Evolutionary conservation across 2,797 vertebrate genomes (phyloP).

Genomic region (Eidolon dupreanum): DNA sequence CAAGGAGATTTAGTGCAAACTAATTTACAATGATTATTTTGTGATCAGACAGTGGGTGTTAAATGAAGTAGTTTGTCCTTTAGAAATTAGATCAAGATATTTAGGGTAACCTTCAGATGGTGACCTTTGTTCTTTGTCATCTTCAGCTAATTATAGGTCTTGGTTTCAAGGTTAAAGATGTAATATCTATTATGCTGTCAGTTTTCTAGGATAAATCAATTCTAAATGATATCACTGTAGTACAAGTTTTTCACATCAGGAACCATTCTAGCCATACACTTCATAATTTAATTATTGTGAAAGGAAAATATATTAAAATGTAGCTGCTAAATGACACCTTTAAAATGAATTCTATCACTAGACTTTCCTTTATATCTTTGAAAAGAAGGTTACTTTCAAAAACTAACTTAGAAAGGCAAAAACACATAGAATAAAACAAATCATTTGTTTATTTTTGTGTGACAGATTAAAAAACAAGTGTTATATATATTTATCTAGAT

Average conservation of each 20-base stretch:
- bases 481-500: background rate
- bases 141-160: conserved; percentile 41
- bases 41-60: background rate
- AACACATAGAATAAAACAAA: background rate
- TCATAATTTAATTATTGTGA: conserved; percentile 58
- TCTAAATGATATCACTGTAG: conserved; percentile 54
- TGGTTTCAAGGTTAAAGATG: conserved; percentile 71
- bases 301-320: conserved; percentile 58
- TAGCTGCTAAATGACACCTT: conserved; percentile 38
- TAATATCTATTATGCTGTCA: conserved; percentile 62
- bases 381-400: background rate
- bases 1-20: conserved; percentile 20
- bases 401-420: background rate
- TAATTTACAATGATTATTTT: conserved; percentile 51
- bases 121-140: conserved; percentile 49
- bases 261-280: background rate
- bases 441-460: conserved; percentile 5
- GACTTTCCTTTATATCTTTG: background rate
- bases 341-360: background rate
- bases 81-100: conserved; percentile 53
- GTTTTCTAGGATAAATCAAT: conserved; percentile 61
- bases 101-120: conserved; percentile 29
- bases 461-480: background rate
- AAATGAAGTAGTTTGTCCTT: conserved; percentile 50
- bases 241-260: conserved; percentile 39